Percentiles rank a stretch among this genome's conserved stretches.
phyloP scores from a whole-genome alignment of 2,113 vertebrate species.

The Entelurus aequoreus region DNA sequence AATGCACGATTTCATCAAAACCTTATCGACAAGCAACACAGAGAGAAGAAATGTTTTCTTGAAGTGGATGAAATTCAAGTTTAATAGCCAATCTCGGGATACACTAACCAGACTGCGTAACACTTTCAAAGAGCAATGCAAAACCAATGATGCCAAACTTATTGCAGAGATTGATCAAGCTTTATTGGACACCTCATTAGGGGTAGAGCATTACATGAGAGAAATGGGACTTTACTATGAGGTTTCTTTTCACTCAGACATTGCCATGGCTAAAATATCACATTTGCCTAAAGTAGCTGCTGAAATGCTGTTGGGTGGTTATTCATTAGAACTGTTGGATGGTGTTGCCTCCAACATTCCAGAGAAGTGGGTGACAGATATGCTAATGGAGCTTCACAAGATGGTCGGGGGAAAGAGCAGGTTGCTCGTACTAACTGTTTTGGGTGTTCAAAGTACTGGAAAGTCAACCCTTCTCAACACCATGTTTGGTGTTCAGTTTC shows the following conservation, averaged over 20 bases:
- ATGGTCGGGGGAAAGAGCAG: conserved; percentile 38
- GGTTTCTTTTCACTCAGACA: conserved; percentile 15
- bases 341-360: conserved; percentile 61
- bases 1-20: neutral
- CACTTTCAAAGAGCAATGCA: no score
- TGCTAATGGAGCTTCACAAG: conserved; percentile 47
- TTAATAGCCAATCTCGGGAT: no score
- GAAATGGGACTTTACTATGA: no score
- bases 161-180: no score
- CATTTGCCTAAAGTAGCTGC: conserved; percentile 46
- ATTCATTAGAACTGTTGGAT: conserved; percentile 60
- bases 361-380: conserved; percentile 45
- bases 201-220: no score
- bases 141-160: no score
- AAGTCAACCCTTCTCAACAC: conserved; percentile 80
- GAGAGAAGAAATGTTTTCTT: no score
- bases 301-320: conserved; percentile 55
- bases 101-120: no score
- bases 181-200: no score
- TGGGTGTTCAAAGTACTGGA: conserved; percentile 64
- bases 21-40: no score
- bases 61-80: no score
- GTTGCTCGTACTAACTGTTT: conserved; percentile 52
- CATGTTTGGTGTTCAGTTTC: conserved; percentile 82
- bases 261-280: neutral